Evolutionary conservation across 2,888 invertebrate genomes (phyloP).

Genomic region (Sarcophaga caerulescens): DNA sequence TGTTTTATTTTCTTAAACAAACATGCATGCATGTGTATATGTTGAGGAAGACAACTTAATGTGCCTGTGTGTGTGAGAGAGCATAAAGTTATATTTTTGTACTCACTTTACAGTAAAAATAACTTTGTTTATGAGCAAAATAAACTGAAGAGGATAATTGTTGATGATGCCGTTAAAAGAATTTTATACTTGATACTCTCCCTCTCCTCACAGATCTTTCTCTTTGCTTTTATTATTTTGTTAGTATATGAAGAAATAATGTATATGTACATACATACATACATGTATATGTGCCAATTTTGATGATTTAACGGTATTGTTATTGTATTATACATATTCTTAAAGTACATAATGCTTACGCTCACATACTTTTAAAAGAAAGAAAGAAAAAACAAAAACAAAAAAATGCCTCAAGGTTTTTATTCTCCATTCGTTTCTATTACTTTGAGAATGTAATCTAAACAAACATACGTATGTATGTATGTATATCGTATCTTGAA

Average conservation of each 20-base stretch:
- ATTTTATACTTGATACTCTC: not conserved
- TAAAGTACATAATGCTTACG: not conserved
- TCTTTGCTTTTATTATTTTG: constrained; percentile 42
- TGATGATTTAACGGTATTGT: constrained; percentile 27
- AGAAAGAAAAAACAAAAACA: not conserved
- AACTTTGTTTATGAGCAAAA: constrained; percentile 41
- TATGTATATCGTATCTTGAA: not conserved
- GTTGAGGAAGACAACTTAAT: too few relatives aligned
- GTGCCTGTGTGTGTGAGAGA: not conserved
- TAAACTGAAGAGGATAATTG: constrained; percentile 29
- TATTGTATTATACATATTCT: constrained; percentile 35
- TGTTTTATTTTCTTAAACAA: not conserved
- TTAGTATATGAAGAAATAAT: not conserved
- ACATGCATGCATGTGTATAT: too few relatives aligned
- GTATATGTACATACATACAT: not conserved
- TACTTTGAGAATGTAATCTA: constrained; percentile 13
- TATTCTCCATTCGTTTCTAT: constrained; percentile 58
- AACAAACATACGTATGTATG: not conserved
- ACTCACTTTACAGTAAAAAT: constrained; percentile 33
- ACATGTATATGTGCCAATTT: not conserved
- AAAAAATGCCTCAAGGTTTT: constrained; percentile 55
- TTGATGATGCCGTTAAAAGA: constrained; percentile 30
- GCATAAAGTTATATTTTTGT: constrained; percentile 26
- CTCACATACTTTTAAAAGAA: not conserved
- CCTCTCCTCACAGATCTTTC: not conserved